Base-by-base conservation (phyloP, 1,140 invertebrate genomes). In the Theocolax elegans region DNA sequence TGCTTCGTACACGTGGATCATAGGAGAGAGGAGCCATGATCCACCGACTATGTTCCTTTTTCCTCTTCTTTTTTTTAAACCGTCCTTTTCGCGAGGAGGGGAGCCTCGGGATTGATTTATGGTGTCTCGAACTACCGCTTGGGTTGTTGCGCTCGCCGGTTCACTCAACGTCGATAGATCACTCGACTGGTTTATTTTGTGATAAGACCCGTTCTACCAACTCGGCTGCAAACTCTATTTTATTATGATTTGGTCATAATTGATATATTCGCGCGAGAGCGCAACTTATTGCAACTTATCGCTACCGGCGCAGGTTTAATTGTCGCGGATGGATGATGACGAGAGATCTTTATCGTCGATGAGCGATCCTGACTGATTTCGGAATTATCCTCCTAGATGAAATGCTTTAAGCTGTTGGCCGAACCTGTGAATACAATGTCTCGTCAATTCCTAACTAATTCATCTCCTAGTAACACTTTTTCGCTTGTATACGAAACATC, bases 161-260 rank as follows among this genome's bases (percentile, higher is more conserved):
- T 48, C n/a, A n/a, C n/a, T 2, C 19, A 27, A 58, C 31, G 54
- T 58, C 54, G 19, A 58, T 58, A 58, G 31, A 58, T 58, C 62
- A 40, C 35, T 40, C 49, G 35, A 25, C 13, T n/a, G 25, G 40
- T 67, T 67, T 56, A 67, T 58, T 67, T 67, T 44, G 64, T 48
- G 46, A 58, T 58, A 58, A 46, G 31, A 12, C 15, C 54, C 10
- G 15, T 17, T 17, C 7, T 23, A n/a, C n/a, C 25, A n/a, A 13
- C 15, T 35, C 3, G 19, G 44, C 29, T 19, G 27, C 10, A 1
- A 48, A 35, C 44, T 49, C 17, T 48, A 31, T 49, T 49, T 35
- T 40, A n/a, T 58, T 58, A 38, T 29, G 44, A 35, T 35, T 49
- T 19, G 9, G 8, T 2, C n/a, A n/a, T 65, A 65, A 65, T 65